Evolutionary conservation across 2,113 vertebrate genomes (phyloP).

Genomic region (Esox niger): DNA sequence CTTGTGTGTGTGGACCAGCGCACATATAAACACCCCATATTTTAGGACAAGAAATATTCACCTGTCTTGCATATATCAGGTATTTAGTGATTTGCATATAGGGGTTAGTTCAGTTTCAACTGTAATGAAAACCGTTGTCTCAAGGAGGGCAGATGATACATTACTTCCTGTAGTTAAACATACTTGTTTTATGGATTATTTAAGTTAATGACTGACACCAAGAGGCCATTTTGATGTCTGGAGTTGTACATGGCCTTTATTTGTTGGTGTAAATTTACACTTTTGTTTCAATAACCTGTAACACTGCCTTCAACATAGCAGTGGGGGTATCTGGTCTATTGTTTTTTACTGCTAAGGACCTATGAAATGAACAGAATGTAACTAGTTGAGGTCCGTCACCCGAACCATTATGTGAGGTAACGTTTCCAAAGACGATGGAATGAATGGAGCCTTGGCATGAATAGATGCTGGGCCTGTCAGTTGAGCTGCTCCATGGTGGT

Average conservation of each 20-base stretch:
- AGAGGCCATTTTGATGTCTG: neutral
- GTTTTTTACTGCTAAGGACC: neutral
- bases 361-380: no score
- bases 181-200: constrained; percentile 3
- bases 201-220: constrained; percentile 35
- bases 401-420: no score
- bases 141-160: neutral
- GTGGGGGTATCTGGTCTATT: neutral
- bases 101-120: neutral
- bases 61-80: no score
- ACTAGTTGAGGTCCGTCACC: no score
- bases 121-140: neutral
- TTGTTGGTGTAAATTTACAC: neutral
- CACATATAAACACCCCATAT: no score
- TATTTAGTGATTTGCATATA: neutral
- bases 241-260: neutral
- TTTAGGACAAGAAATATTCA: neutral
- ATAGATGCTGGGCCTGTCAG: no score
- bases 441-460: no score
- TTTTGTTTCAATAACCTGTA: neutral
- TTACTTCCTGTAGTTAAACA: neutral
- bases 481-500: no score
- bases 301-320: neutral
- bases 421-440: no score
- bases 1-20: no score